These are phyloP conservation scores for Mormyrus proboscirostris DNA, from an alignment of 2,797 vertebrate genomes.

Conservation along the genomic window DNA sequence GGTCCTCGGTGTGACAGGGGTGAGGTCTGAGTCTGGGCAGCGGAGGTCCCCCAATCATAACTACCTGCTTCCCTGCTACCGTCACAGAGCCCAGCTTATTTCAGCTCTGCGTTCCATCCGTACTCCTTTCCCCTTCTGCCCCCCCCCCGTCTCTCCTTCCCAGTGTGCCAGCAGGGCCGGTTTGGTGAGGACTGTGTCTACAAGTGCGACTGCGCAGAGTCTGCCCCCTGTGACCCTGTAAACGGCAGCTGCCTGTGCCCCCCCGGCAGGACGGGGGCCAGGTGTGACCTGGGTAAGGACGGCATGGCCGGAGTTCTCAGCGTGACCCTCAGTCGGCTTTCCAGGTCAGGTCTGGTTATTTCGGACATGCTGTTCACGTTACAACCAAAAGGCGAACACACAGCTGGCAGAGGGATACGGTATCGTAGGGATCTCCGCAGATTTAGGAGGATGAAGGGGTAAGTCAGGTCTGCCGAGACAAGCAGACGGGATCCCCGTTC, in stretches of 20 bases:
- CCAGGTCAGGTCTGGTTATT: not conserved
- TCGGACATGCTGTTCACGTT: not conserved
- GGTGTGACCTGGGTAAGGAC: slow-evolving; percentile 59
- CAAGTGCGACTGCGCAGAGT: slow-evolving; percentile 52
- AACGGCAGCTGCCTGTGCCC: slow-evolving; percentile 66
- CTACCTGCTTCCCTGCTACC: not conserved
- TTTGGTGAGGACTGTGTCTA: slow-evolving; percentile 59
- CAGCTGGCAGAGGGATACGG: not conserved
- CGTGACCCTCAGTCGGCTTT: not conserved
- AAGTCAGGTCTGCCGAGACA: not conserved
- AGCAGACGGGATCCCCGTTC: not conserved
- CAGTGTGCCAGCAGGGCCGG: slow-evolving; percentile 58
- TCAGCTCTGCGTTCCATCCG: not conserved
- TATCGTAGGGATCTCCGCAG: not conserved
- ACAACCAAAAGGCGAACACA: not conserved
- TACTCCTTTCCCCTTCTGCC: not conserved
- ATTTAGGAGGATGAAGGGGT: not conserved
- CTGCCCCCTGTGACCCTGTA: slow-evolving; percentile 50
- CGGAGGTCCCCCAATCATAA: not conserved
- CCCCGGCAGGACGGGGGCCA: slow-evolving; percentile 59
- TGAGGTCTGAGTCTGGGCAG: slow-evolving; percentile 28
- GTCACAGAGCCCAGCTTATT: not conserved
- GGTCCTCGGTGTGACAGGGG: slow-evolving; percentile 63
- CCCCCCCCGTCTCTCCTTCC: not conserved
- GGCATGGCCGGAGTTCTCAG: not conserved